Conservation (phyloP, 2,113 vertebrate species). For the Salvelinus namaycush region DNA sequence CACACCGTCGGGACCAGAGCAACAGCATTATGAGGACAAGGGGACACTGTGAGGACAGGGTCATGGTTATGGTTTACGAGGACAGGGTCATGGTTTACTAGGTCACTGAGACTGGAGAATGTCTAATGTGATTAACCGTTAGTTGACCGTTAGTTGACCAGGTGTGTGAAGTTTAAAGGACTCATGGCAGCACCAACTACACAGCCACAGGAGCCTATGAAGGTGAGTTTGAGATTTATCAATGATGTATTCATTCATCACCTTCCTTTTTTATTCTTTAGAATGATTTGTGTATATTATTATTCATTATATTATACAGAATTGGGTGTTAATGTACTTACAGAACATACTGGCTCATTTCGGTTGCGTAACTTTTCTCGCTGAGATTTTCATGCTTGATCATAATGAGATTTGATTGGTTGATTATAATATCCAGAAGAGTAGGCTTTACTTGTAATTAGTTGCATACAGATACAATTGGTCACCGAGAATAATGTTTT, state of each 20-base stretch:
- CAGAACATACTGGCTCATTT: neutral
- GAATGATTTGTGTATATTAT: neutral
- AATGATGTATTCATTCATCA: no score
- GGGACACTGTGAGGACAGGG: slow-evolving; percentile 23
- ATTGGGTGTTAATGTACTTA: neutral
- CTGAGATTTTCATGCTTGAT: neutral
- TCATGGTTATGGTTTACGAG: no score
- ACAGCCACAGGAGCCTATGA: slow-evolving; percentile 59
- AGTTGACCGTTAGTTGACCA: slow-evolving; percentile 25
- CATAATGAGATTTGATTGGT: neutral
- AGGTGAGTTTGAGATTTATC: slow-evolving; percentile 52
- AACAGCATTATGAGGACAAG: slow-evolving; percentile 37
- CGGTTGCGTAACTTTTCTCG: neutral
- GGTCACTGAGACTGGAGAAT: neutral
- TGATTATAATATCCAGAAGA: slow-evolving; percentile 8
- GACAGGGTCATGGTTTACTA: neutral
- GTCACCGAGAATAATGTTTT: neutral
- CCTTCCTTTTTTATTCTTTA: neutral
- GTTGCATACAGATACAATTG: neutral
- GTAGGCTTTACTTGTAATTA: neutral
- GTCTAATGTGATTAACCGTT: slow-evolving; percentile 43
- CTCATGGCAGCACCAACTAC: slow-evolving; percentile 62
- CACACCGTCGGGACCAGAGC: slow-evolving; percentile 18
- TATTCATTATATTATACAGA: neutral
- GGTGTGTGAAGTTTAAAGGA: slow-evolving; percentile 58